Conservation (phyloP, 1,140 invertebrate genomes). For the Musca domestica region DNA sequence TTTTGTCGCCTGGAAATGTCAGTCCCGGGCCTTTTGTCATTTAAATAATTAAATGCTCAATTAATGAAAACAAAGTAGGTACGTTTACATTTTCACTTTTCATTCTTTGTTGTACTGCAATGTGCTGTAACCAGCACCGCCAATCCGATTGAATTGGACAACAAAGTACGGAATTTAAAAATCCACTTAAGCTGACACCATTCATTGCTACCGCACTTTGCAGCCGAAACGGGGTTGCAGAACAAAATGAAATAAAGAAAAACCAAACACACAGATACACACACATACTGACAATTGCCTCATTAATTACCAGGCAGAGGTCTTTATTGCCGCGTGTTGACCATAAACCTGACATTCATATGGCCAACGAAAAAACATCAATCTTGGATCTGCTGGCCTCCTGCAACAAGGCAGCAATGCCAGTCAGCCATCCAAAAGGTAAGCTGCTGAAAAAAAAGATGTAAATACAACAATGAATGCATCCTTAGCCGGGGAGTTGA, state of each 20-base stretch:
- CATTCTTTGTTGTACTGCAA: too few relatives aligned
- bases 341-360: slow-evolving; percentile 19
- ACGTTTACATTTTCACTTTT: too few relatives aligned
- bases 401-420: not conserved
- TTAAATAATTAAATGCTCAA: too few relatives aligned
- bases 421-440: not conserved
- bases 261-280: too few relatives aligned
- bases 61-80: too few relatives aligned
- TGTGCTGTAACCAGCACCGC: too few relatives aligned
- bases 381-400: not conserved
- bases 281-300: slow-evolving; percentile 1
- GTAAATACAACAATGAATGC: not conserved
- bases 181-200: too few relatives aligned
- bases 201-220: too few relatives aligned
- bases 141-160: too few relatives aligned
- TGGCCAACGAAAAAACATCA: slow-evolving; percentile 5
- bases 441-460: not conserved
- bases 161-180: too few relatives aligned
- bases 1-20: too few relatives aligned
- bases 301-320: slow-evolving; percentile 13
- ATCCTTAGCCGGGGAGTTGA: not conserved
- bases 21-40: too few relatives aligned
- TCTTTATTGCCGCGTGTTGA: slow-evolving; percentile 6
- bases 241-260: not conserved
- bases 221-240: not conserved